These are phyloP conservation scores for Porites lutea DNA, from an alignment of 64 coral and sea anemone genomes.

Conservation along the genomic window DNA sequence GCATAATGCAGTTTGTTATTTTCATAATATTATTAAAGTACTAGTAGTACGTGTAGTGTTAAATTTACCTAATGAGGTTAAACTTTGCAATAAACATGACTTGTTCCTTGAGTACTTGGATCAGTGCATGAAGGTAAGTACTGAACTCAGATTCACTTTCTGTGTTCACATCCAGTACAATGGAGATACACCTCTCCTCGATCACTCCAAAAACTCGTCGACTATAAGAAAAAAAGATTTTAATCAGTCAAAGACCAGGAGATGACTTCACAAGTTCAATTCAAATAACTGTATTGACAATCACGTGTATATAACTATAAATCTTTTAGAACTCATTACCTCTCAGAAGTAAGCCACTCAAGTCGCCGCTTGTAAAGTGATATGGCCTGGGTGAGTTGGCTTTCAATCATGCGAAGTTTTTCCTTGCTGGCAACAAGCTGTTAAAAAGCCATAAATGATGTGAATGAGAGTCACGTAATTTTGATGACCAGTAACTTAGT, in stretches of 20 bases:
- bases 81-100: conserved; percentile 95
- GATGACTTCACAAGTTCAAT: no score
- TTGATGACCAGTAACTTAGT: background rate
- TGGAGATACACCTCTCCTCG: conserved; percentile 77
- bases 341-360: conserved; percentile 94
- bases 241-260: background rate
- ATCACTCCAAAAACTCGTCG: conserved; percentile 92
- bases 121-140: conserved; percentile 73
- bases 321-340: conserved; percentile 23
- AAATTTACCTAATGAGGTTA: conserved; percentile 77
- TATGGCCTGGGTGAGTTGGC: conserved; percentile 85
- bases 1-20: no score
- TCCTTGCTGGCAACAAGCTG: conserved; percentile 93
- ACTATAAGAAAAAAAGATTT: conserved; percentile 42
- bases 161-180: conserved; percentile 84
- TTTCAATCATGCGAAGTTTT: conserved; percentile 80
- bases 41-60: no score
- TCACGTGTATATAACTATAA: no score
- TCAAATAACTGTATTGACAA: no score
- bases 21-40: no score
- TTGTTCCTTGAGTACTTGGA: conserved; percentile 87
- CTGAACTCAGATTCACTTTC: conserved; percentile 81
- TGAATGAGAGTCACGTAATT: background rate
- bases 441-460: background rate
- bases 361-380: conserved; percentile 84